Evolutionary conservation across 1,140 invertebrate species (phyloP).

Genomic region (Chironomus striatipennis): DNA sequence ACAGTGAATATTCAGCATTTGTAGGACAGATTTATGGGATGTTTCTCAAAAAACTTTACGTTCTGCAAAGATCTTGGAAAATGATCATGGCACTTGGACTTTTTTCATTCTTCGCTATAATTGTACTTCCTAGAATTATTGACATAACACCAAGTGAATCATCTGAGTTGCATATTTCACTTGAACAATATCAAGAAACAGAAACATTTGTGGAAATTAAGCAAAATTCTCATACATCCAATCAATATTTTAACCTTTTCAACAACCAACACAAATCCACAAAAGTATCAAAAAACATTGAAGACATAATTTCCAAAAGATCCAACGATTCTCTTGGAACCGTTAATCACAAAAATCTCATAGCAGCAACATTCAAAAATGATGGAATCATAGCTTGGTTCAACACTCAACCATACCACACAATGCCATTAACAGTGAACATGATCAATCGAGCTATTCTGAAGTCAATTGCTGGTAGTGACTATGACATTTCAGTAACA

Average conservation of each 20-base stretch:
- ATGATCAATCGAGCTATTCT: constrained; percentile 37
- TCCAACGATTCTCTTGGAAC: constrained; percentile 33
- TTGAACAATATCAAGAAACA: background rate
- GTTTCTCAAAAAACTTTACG: background rate
- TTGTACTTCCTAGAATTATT: background rate
- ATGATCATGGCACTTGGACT: background rate
- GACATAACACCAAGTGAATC: too few species aligned
- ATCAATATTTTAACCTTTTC: too few species aligned
- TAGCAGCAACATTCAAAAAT: constrained; percentile 38
- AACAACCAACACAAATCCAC: too few species aligned
- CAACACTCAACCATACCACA: constrained; percentile 41
- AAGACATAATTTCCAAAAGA: constrained; percentile 38
- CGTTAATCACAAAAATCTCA: constrained; percentile 40
- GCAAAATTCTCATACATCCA: constrained; percentile 41
- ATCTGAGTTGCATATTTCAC: constrained; percentile 31
- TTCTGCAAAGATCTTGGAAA: background rate
- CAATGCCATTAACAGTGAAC: constrained; percentile 37
- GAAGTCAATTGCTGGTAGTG: constrained; percentile 33
- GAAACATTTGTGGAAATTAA: background rate
- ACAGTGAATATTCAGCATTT: background rate
- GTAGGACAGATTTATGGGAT: background rate
- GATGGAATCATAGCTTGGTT: constrained; percentile 37
- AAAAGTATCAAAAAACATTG: constrained; percentile 36
- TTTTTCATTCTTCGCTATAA: background rate
- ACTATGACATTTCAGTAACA: constrained; percentile 46